Evolutionary conservation across 2,797 vertebrate species (phyloP), one percentile per base, ranked within the genome.

Genomic region (Champsocephalus gunnari): DNA sequence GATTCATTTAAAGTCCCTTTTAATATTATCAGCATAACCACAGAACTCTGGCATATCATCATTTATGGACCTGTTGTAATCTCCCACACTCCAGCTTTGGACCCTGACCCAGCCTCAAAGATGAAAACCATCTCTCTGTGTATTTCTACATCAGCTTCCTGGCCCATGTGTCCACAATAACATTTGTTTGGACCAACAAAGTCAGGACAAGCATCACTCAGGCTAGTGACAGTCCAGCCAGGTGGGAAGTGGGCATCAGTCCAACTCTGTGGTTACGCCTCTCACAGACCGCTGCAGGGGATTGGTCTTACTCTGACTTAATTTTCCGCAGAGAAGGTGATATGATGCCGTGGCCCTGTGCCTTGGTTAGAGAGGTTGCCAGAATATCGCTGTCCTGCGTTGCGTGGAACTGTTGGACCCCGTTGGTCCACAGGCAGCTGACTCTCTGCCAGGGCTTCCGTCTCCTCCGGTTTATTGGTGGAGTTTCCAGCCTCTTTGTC

Each of bases 321-420:
- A 69, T 85, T 80, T 14, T 65, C 73, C 55, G 89, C 16, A 4
- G 89, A 75, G 49, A 92, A 92, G 38, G 89, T 89, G 81, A 92
- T 92, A 38, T 92, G 92, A 57, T 82, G 88, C 76, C 71, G 92
- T 1, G 77, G 48, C 67, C 85, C 87, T 21, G 80, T 64, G 8
- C 24, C 72, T 21, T 88, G 80, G 1, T 85, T 65, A 17, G 92
- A 45, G 48, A 80, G 12, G 17, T 50, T 0, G 13, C 87, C 74
- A 0, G 88, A 77, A 78, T 94, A 94, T 49, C 90, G 79, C 79
- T 94, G 93, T 58, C 93, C 93, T 0, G 93, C 87, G 83, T 94
- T 94, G n/a, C 93, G 90, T 51, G 92, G 93, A 80, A 93, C 82
- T 49, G 92, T 94, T 49, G 90, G 92, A 43, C 88, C 89, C 8